Evolutionary conservation across 1,140 invertebrate species (phyloP).

Genomic region (Zaprionus ornatus): DNA sequence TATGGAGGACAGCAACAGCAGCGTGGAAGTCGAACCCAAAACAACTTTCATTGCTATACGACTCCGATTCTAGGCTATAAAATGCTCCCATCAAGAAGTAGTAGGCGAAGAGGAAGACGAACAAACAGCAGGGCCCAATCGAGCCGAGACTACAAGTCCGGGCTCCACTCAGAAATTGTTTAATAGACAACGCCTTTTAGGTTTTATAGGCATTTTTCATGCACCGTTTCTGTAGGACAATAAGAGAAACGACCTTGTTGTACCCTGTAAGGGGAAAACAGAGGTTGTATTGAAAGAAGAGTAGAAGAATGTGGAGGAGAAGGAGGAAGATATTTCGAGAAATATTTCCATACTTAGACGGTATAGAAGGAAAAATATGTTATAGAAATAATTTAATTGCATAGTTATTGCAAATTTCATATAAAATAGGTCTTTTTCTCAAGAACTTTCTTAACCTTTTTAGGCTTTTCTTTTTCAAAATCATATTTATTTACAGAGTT

Average conservation of each 20-base stretch:
- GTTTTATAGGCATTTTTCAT: conserved; percentile 55
- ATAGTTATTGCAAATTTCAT: too few relatives aligned
- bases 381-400: too few relatives aligned
- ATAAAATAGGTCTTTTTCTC: too few relatives aligned
- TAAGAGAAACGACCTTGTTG: conserved; percentile 27
- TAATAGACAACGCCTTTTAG: conserved; percentile 68
- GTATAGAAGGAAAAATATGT: too few relatives aligned
- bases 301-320: too few relatives aligned
- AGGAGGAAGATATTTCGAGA: too few relatives aligned
- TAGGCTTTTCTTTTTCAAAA: too few relatives aligned
- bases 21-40: conserved; percentile 18
- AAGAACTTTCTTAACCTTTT: too few relatives aligned
- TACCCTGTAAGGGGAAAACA: neutral
- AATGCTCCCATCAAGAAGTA: conserved; percentile 10
- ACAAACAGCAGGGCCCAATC: conserved; percentile 33
- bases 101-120: neutral
- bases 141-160: neutral
- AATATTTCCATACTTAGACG: too few relatives aligned
- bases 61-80: conserved; percentile 46
- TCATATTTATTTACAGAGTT: too few relatives aligned
- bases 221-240: conserved; percentile 27
- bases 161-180: conserved; percentile 47
- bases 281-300: too few relatives aligned
- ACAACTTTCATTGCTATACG: conserved; percentile 50
- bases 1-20: conserved; percentile 28